Base-by-base conservation (phyloP, 2,888 invertebrate genomes). In the Caenorhabditis macrosperma region DNA sequence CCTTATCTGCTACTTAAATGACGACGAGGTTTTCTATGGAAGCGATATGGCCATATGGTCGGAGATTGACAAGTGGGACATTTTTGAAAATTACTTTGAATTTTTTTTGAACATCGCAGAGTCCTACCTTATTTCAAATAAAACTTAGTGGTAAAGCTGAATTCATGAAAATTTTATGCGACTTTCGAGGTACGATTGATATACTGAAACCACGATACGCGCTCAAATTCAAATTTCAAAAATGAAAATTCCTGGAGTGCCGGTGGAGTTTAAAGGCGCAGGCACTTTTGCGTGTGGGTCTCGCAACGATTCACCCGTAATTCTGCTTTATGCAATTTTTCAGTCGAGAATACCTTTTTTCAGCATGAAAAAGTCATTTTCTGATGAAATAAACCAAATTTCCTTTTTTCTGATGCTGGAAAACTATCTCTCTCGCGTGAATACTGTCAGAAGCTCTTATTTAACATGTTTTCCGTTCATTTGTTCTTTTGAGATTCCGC, bases 231-330 rank as follows among this genome's bases (percentile, higher is more conserved):
- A 48, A 7, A 33, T 28, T 44, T 20, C 28, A 44, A 63, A 63
- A 50, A 63, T 30, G 50, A 20, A 35, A 35, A 24, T n/a, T n/a
- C n/a, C 12, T 15, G n/a, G 35, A 48, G 50, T 41, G 5, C 22
- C 38, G 30, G 22, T 7, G 22, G n/a, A 26, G 7, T 44, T 78
- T 71, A 78, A 78, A 78, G 77, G 77, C 69, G 54, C 77, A 71
- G 17, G 22, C 50, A 44, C 35, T 69, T 71, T 22, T n/a, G 24
- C 22, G 22, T 17, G 6, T 12, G 52, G 77, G 77, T 78, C 77
- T 78, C 71, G 66, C 64, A 38, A 30, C 69, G 77, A 63, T 28
- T 15, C n/a, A 44, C 59, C 50, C 71, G 66, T 66, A 64, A 64
- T 78, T 64, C 44, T 59, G 24, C 69, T 77, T 35, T 10, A 10